These are phyloP conservation scores for Coreoperca whiteheadi DNA, from an alignment of 2,113 vertebrate genomes.

Conservation along the genomic window DNA sequence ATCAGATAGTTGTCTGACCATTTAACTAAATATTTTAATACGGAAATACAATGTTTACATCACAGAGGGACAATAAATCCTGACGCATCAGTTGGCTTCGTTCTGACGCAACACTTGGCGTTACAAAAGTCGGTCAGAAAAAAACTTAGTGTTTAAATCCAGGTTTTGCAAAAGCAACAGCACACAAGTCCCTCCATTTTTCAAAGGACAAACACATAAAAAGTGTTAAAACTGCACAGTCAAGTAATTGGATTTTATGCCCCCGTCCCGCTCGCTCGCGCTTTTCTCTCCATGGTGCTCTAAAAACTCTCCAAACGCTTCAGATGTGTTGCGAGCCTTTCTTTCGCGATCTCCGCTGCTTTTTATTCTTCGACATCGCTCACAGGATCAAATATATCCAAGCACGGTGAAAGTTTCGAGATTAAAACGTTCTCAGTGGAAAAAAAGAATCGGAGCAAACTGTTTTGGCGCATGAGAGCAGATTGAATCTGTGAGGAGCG, in stretches of 20 bases:
- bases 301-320: conserved; percentile 78
- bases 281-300: conserved; percentile 82
- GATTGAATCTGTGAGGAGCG: conserved; percentile 84
- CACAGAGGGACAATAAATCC: neutral
- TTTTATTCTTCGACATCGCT: conserved; percentile 77
- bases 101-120: conserved; percentile 44
- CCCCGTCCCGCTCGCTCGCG: conserved; percentile 78
- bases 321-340: conserved; percentile 80
- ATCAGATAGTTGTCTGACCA: neutral
- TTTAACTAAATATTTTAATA: conserved; percentile 6
- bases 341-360: conserved; percentile 72
- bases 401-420: conserved; percentile 77
- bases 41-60: conserved; percentile 16
- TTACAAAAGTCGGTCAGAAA: conserved; percentile 41
- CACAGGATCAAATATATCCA: conserved; percentile 82
- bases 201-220: conserved; percentile 78
- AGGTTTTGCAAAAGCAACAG: conserved; percentile 49
- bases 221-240: conserved; percentile 81
- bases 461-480: conserved; percentile 85
- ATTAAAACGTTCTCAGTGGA: conserved; percentile 82
- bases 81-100: conserved; percentile 41
- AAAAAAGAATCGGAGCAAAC: conserved; percentile 68
- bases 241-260: conserved; percentile 87
- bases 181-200: conserved; percentile 58
- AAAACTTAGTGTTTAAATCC: conserved; percentile 63